A percentile compares a stretch with the other conserved stretches of the same genome.
phyloP scores from a whole-genome alignment of 2,113 vertebrate species.

The Ochotona princeps region DNA sequence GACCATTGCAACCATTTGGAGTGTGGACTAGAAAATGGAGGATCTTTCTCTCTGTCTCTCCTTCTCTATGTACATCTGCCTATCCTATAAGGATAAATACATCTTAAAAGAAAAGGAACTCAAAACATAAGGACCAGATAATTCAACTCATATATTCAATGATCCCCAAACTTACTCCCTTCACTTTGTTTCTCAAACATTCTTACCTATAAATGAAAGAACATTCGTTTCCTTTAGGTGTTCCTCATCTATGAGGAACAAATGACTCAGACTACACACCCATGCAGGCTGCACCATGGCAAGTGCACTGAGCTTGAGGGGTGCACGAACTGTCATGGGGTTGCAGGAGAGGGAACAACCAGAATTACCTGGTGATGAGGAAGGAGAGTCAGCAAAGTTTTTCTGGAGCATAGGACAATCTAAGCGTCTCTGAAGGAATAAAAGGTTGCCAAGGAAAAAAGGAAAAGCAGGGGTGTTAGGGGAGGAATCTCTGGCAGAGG shows the following conservation, averaged over 20 bases:
- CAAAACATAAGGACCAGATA: neutral
- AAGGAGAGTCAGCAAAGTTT: neutral
- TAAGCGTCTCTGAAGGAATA: neutral
- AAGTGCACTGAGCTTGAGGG: neutral
- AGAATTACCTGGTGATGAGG: neutral
- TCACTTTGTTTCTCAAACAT: neutral
- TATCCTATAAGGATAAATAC: no score
- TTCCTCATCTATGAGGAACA: neutral
- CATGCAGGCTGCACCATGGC: accelerated
- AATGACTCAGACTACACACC: accelerated
- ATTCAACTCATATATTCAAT: neutral
- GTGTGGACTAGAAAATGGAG: no score
- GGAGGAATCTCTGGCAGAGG: neutral
- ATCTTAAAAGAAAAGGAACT: neutral
- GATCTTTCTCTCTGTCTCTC: no score
- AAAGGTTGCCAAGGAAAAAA: neutral
- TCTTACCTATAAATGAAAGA: neutral
- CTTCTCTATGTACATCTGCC: no score
- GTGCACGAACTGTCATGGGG: neutral
- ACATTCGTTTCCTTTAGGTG: neutral
- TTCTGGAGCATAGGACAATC: neutral
- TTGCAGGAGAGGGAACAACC: neutral
- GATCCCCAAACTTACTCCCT: neutral
- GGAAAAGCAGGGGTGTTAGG: neutral
- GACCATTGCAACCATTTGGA: no score